Percentiles rank a stretch among this genome's conserved stretches.
Conservation (phyloP, 2,797 vertebrate genomes). For the Sebastiscus albofasciatus region DNA sequence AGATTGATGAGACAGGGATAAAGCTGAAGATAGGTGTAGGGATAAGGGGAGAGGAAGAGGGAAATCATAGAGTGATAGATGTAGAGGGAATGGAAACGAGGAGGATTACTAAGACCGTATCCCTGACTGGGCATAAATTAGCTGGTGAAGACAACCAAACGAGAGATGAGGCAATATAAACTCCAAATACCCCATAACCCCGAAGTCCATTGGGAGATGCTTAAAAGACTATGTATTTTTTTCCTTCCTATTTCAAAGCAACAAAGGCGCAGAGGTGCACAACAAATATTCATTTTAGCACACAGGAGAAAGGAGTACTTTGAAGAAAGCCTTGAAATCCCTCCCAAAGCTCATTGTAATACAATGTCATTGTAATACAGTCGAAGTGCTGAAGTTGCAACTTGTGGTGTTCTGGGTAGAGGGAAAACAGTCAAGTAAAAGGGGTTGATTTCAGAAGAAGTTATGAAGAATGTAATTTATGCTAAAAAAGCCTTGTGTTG, state of each 20-base stretch:
- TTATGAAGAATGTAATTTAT: neutral
- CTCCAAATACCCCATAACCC: conserved; percentile 50
- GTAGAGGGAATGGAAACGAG: conserved; percentile 10
- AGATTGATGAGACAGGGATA: conserved; percentile 35
- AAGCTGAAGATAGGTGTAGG: conserved; percentile 11
- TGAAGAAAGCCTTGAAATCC: conserved; percentile 19
- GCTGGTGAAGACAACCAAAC: conserved; percentile 24
- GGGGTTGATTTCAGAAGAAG: neutral
- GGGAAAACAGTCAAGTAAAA: neutral
- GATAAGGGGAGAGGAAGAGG: neutral
- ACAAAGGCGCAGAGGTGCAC: conserved; percentile 13
- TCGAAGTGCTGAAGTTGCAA: neutral
- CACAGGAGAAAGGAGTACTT: conserved; percentile 22
- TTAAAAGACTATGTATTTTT: conserved; percentile 9
- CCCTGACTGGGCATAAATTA: conserved; percentile 67
- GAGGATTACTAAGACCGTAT: conserved; percentile 41
- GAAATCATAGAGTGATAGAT: conserved; percentile 15
- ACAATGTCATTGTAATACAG: neutral
- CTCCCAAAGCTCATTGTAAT: conserved; percentile 2
- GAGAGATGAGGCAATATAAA: conserved; percentile 50
- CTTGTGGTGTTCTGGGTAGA: neutral
- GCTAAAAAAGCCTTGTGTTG: neutral
- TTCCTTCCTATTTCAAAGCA: conserved; percentile 17
- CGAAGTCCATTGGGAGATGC: conserved; percentile 31
- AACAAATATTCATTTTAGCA: conserved; percentile 42